phyloP scores from a whole-genome alignment of 2,113 vertebrate species.

The Eidolon helvum region DNA sequence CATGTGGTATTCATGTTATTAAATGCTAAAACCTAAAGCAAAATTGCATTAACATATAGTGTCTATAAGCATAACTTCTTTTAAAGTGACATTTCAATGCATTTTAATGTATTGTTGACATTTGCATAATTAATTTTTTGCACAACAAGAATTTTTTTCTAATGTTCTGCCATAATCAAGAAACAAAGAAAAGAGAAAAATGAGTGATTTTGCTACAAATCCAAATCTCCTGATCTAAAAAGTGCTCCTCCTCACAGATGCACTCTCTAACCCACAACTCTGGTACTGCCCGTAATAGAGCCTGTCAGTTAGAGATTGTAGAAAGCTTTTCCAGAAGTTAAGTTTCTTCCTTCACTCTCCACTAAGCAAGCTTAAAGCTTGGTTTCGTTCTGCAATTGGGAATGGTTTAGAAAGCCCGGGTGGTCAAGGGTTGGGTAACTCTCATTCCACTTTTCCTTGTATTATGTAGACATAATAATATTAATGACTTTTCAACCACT shows the following conservation, averaged over 20 bases:
- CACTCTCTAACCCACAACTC: neutral
- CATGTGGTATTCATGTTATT: neutral
- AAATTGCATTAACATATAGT: neutral
- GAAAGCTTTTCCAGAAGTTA: neutral
- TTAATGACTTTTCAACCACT: neutral
- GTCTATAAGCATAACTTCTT: slow-evolving; percentile 19
- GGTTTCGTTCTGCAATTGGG: neutral
- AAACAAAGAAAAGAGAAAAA: neutral
- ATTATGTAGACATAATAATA: neutral
- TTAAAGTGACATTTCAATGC: neutral
- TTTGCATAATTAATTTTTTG: neutral
- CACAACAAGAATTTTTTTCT: neutral
- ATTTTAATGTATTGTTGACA: neutral
- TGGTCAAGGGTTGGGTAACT: neutral
- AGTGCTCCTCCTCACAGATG: neutral
- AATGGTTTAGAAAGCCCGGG: neutral
- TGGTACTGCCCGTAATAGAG: neutral
- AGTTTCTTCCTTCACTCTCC: neutral
- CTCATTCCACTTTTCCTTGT: neutral
- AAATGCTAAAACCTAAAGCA: neutral
- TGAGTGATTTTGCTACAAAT: neutral
- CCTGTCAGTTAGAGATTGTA: neutral
- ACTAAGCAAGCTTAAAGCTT: neutral
- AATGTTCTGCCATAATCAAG: neutral
- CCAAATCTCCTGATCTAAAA: neutral